Evolutionary conservation across 2,113 vertebrate genomes (phyloP).

Genomic region (Melanocharis versteri): DNA sequence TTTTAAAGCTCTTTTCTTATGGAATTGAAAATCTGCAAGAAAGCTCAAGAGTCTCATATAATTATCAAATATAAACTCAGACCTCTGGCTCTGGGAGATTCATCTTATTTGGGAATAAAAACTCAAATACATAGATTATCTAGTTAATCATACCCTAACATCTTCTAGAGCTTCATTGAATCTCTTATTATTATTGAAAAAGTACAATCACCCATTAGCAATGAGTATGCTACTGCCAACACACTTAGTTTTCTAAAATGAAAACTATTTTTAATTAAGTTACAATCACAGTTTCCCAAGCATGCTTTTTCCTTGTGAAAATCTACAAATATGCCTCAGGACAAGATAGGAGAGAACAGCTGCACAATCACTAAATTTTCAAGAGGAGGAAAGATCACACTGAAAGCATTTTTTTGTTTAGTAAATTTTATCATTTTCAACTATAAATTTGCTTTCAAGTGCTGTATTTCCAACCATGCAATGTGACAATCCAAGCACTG

Average conservation of each 20-base stretch:
- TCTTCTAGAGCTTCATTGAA: conserved; percentile 1
- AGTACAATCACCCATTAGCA: conserved; percentile 19
- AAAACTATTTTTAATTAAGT: conserved; percentile 46
- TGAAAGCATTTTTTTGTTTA: not conserved
- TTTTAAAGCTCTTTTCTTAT: conserved; percentile 33
- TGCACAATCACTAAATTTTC: not conserved
- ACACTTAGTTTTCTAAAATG: conserved; percentile 21
- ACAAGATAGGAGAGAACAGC: conserved; percentile 12
- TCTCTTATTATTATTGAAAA: conserved; percentile 23
- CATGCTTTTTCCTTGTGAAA: not conserved
- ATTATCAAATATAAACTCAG: conserved; percentile 62
- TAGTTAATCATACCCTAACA: conserved; percentile 15
- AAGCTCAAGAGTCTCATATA: conserved; percentile 43
- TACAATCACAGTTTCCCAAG: conserved; percentile 6
- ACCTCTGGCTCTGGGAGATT: conserved; percentile 17
- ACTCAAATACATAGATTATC: conserved; percentile 50
- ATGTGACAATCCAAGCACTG: not conserved
- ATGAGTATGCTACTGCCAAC: not conserved
- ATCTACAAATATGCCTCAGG: not conserved
- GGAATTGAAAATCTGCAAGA: conserved; percentile 49
- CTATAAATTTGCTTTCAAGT: not conserved
- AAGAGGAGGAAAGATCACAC: not conserved
- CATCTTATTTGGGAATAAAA: conserved; percentile 57
- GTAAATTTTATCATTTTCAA: not conserved
- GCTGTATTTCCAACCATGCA: not conserved